These are phyloP conservation scores for Agapornis roseicollis DNA, from an alignment of 2,113 vertebrate genomes.

Conservation along the genomic window DNA sequence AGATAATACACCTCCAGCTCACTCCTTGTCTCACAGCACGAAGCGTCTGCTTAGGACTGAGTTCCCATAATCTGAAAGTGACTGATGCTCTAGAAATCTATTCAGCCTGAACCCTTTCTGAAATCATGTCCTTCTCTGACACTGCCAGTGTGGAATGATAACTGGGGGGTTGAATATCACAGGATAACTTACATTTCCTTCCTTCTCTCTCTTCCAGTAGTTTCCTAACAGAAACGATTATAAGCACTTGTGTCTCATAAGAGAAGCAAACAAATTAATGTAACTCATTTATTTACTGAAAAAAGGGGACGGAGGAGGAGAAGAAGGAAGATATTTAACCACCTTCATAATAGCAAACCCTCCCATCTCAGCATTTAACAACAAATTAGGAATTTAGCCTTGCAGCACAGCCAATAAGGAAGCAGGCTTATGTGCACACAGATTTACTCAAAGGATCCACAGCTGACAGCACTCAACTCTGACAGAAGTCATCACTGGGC, in stretches of 20 bases:
- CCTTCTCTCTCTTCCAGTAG: not conserved
- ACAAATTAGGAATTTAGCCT: not conserved
- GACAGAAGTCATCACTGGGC: not conserved
- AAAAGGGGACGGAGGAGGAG: not conserved
- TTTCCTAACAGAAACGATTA: not conserved
- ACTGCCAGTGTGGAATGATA: not conserved
- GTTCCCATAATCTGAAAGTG: not conserved
- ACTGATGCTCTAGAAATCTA: not conserved
- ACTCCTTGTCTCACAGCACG: not conserved
- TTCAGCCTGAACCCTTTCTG: not conserved
- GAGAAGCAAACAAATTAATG: not conserved
- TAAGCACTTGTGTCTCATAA: not conserved
- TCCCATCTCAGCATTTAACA: not conserved
- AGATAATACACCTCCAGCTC: not conserved
- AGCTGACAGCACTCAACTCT: not conserved
- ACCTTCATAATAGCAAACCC: not conserved
- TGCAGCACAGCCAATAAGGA: not conserved
- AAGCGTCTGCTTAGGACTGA: not conserved
- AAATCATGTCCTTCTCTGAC: not conserved
- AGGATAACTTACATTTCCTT: not conserved
- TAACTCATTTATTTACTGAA: not conserved
- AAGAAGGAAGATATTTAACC: not conserved
- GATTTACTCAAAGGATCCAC: not conserved
- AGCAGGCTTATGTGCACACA: not conserved
- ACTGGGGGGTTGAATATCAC: not conserved